Conservation (phyloP, 2,888 invertebrate species). For the Allophyes oxyacanthae region DNA sequence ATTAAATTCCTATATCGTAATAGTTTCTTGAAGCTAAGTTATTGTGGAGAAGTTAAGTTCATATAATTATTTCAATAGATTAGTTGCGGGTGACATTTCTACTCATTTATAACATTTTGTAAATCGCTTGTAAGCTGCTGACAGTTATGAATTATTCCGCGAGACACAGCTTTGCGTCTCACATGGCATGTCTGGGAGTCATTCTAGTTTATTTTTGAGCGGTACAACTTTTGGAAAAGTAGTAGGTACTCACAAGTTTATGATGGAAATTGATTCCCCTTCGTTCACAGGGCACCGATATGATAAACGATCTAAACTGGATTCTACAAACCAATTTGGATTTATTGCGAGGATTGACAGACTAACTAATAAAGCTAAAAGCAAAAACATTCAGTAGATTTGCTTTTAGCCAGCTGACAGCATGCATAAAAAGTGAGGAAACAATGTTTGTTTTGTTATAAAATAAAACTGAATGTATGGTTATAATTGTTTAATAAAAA, state of each 20-base stretch:
- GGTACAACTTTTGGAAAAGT: conserved; percentile 13
- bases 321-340: conserved; percentile 18
- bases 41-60: conserved; percentile 50
- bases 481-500: too few species aligned
- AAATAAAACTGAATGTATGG: too few species aligned
- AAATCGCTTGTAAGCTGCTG: conserved; percentile 68
- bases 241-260: conserved; percentile 11
- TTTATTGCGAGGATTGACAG: background rate
- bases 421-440: too few species aligned
- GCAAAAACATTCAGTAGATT: conserved; percentile 10
- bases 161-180: conserved; percentile 34
- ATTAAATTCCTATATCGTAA: conserved; percentile 16
- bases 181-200: conserved; percentile 26
- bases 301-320: conserved; percentile 10
- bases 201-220: conserved; percentile 19
- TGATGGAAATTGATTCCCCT: conserved; percentile 21
- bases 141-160: conserved; percentile 68
- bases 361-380: background rate
- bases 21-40: conserved; percentile 34
- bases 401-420: too few species aligned
- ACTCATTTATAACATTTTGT: conserved; percentile 72
- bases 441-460: too few species aligned
- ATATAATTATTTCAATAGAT: conserved; percentile 66
- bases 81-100: conserved; percentile 60
- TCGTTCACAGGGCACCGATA: conserved; percentile 11